A percentile compares a stretch with the other conserved stretches of the same genome.
Conservation (phyloP, 2,888 invertebrate species). For the Drosophila pullipes region DNA sequence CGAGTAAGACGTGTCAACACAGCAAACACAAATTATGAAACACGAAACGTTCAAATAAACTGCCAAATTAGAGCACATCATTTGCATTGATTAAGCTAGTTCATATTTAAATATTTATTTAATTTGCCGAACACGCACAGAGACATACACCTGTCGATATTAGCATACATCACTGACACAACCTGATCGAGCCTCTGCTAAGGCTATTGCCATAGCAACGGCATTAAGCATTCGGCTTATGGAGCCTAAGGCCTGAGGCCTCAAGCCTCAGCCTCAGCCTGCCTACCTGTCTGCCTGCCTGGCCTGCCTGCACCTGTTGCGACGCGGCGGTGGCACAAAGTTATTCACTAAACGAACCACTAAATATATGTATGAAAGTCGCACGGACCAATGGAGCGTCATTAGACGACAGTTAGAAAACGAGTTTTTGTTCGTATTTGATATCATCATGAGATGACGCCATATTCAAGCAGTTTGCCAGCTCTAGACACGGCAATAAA, state of each 20-base stretch:
- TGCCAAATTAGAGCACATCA: conserved; percentile 75
- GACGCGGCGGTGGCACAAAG: conserved; percentile 40
- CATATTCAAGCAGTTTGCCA: conserved; percentile 42
- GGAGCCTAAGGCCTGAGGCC: background rate
- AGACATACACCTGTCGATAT: conserved; percentile 7
- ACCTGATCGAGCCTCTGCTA: conserved; percentile 31
- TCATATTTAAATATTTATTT: conserved; percentile 64
- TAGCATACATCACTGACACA: conserved; percentile 24
- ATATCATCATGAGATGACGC: conserved; percentile 40
- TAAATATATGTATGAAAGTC: conserved; percentile 70
- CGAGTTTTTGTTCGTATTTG: conserved; percentile 42
- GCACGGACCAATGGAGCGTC: conserved; percentile 55
- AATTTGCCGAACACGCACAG: conserved; percentile 37
- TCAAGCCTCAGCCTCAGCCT: background rate
- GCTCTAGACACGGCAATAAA: conserved; percentile 36
- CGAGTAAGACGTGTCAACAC: background rate
- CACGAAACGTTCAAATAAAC: conserved; percentile 42
- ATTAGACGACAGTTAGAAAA: conserved; percentile 66
- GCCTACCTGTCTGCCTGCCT: background rate
- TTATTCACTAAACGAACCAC: conserved; percentile 50
- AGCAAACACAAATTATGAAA: conserved; percentile 3
- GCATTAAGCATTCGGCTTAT: background rate
- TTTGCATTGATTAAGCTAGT: conserved; percentile 75
- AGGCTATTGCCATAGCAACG: background rate
- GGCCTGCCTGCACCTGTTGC: conserved; percentile 64